These are phyloP conservation scores for Hycleus phaleratus DNA, from an alignment of 1,140 invertebrate genomes.

Conservation along the genomic window DNA sequence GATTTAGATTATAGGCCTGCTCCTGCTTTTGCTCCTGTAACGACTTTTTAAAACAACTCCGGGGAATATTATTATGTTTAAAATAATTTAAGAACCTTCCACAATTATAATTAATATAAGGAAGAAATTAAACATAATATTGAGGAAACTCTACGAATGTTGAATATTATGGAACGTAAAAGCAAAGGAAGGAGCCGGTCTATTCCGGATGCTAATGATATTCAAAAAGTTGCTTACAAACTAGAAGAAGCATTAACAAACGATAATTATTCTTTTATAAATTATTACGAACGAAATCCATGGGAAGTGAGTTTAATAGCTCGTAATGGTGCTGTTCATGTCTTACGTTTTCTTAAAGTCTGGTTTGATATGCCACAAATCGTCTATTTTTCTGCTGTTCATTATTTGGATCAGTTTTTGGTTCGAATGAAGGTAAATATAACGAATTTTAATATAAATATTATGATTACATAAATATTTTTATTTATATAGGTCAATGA, in stretches of 20 bases:
- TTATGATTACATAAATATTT: neutral
- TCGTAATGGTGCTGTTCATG: slow-evolving; percentile 22
- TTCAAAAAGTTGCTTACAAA: slow-evolving; percentile 24
- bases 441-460: neutral
- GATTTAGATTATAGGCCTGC: slow-evolving; percentile 29
- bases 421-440: slow-evolving; percentile 24
- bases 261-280: slow-evolving; percentile 18
- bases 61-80: neutral
- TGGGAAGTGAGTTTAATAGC: slow-evolving; percentile 22
- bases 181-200: slow-evolving; percentile 31
- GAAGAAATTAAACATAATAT: too few relatives aligned
- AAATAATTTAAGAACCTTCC: neutral
- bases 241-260: slow-evolving; percentile 24
- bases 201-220: slow-evolving; percentile 25
- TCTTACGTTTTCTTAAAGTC: slow-evolving; percentile 22
- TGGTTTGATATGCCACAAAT: slow-evolving; percentile 28
- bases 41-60: neutral
- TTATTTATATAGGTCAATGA: slow-evolving; percentile 2
- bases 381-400: slow-evolving; percentile 23
- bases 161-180: slow-evolving; percentile 18
- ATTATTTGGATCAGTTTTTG: slow-evolving; percentile 26
- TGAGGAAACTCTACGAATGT: neutral
- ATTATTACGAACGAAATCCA: slow-evolving; percentile 20
- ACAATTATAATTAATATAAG: too few relatives aligned
- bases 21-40: slow-evolving; percentile 28